Conservation (phyloP, 2,888 invertebrate genomes). For the Hypomecis atomaria region DNA sequence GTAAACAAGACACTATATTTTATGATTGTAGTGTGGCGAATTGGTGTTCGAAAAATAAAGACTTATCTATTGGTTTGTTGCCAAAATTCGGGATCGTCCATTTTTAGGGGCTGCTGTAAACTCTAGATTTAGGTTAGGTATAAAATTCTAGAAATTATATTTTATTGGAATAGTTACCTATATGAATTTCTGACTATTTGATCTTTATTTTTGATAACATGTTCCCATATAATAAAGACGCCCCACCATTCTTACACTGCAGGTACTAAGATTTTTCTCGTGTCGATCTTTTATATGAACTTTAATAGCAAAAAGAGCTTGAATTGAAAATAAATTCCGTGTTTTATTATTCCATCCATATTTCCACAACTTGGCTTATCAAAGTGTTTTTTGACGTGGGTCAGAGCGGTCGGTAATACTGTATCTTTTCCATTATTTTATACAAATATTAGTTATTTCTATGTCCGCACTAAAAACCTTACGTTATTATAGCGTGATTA, state of each 20-base stretch:
- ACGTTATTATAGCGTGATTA: no score
- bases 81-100: neutral
- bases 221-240: no score
- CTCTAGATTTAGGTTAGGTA: neutral
- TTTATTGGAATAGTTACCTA: neutral
- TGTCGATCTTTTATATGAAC: no score
- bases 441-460: neutral
- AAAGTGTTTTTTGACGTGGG: neutral
- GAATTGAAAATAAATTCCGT: neutral
- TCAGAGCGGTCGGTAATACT: constrained; percentile 1
- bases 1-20: constrained; percentile 32
- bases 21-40: constrained; percentile 20
- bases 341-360: no score
- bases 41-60: constrained; percentile 21
- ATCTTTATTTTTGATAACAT: no score
- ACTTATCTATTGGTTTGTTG: neutral
- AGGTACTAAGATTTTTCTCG: no score
- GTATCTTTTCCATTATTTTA: neutral
- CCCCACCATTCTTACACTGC: no score
- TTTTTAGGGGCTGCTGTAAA: neutral
- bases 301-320: neutral
- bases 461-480: no score
- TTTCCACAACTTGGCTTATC: neutral
- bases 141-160: no score
- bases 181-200: neutral